These are phyloP conservation scores for Campoletis sonorensis DNA, from an alignment of 1,140 invertebrate species.

Conservation along the genomic window DNA sequence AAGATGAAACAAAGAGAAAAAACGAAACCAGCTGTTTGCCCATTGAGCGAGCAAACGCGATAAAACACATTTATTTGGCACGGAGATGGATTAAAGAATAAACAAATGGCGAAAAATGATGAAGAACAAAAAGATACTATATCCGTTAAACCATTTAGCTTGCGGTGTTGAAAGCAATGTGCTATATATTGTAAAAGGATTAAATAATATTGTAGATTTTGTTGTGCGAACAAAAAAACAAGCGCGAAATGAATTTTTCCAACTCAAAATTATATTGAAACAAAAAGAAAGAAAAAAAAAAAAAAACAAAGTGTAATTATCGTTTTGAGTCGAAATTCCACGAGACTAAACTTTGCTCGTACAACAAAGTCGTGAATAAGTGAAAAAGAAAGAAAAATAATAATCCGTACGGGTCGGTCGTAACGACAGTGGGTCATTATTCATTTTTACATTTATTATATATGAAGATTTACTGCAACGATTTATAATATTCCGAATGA, in stretches of 20 bases:
- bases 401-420: conserved; percentile 35
- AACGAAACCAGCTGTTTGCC: no score
- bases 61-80: conserved; percentile 42
- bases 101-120: conserved; percentile 36
- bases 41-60: conserved; percentile 21
- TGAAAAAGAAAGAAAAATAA: not conserved
- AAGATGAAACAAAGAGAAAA: no score
- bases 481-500: not conserved
- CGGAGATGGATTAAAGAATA: conserved; percentile 27
- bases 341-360: conserved; percentile 21
- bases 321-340: not conserved
- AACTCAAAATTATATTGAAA: conserved; percentile 11
- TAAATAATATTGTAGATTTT: conserved; percentile 42
- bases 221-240: conserved; percentile 46
- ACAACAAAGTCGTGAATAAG: conserved; percentile 30
- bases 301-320: not conserved
- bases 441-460: not conserved
- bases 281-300: conserved; percentile 18
- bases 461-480: conserved; percentile 23
- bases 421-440: conserved; percentile 34
- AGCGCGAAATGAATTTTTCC: not conserved
- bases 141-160: conserved; percentile 56
- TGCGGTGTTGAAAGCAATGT: conserved; percentile 58
- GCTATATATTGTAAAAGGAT: conserved; percentile 52
- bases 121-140: conserved; percentile 50